Evolutionary conservation across 2,113 vertebrate species (phyloP).

Genomic region (Patagioenas fasciata): DNA sequence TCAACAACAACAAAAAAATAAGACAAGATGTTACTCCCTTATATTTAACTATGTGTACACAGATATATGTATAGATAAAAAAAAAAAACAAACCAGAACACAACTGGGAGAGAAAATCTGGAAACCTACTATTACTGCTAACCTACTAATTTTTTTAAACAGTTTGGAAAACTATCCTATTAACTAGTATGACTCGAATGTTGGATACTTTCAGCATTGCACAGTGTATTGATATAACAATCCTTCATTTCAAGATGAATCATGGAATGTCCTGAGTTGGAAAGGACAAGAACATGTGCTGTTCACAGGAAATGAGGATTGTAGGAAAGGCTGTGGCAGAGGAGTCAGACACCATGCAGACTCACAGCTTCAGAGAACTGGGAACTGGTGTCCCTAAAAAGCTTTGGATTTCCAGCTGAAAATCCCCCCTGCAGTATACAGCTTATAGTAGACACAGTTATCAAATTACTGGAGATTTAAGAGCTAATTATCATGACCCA

Average conservation of each 20-base stretch:
- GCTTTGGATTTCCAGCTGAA: neutral
- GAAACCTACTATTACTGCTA: neutral
- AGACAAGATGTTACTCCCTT: neutral
- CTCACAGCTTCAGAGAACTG: neutral
- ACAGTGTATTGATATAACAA: neutral
- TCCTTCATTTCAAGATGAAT: neutral
- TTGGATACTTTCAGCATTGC: neutral
- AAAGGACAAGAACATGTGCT: neutral
- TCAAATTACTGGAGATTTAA: neutral
- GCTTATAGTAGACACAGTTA: neutral
- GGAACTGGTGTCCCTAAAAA: neutral
- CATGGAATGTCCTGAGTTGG: no score
- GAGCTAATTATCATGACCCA: neutral
- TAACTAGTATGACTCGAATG: neutral
- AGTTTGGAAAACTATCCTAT: neutral
- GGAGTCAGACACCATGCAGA: neutral
- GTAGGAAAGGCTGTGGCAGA: neutral
- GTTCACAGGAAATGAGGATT: neutral
- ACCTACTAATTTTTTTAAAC: neutral
- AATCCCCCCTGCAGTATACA: neutral
- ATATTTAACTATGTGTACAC: neutral
- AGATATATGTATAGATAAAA: neutral
- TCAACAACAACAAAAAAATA: neutral
- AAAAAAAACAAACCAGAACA: neutral
- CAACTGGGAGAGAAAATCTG: neutral